Base-by-base conservation (phyloP, 2,113 vertebrate species). In the Arothron firmamentum region DNA sequence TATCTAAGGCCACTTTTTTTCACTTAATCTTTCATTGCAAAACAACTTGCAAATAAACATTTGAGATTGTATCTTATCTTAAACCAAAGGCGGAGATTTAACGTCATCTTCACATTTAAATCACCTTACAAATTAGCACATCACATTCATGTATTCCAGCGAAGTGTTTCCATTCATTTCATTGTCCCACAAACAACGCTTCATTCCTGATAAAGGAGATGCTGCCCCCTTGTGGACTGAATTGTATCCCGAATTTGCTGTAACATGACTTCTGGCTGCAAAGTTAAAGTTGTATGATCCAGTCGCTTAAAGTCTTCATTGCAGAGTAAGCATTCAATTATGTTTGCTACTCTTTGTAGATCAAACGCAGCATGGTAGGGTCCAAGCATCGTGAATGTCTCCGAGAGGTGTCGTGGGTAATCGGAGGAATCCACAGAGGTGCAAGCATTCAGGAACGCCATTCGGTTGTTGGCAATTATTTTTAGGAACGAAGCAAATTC, bases 401-500 rank as follows among this genome's bases (percentile, higher is more conserved):
- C 86, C 0, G 88, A 84, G 34, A 55, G 64, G 20, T 52, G 83
- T 14, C 49, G 74, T 1, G 67, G 82, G 61, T 66, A 88, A 34
- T 80, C 79, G 0, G 81, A 74, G 17, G 89, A 64, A 0, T 78
- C 74, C 3, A 82, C 83, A 68, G 84, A 23, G 56, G 90, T 34
- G 67, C 88, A 17, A n/a, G 82, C 56, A 41, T 85, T 87, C 59
- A 98, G 61, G 76, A 92, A 67, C 4, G 88, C 87, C 19, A 97
- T 91, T 8, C 96, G 92, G 73, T 89, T 94, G n/a, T 93, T 88
- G 0, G 93, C 90, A 1, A 98, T 92, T 19, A 93, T 85, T 75
- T 92, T 94, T 54, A 99, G 90, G 75, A 99, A 98, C 0, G 92
- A 91, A 63, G 93, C 93, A 80, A 98, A 99, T 67, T 98, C 96